Evolutionary conservation across 2,113 vertebrate genomes (phyloP).

Genomic region (Petrocephalus microphthalmus): DNA sequence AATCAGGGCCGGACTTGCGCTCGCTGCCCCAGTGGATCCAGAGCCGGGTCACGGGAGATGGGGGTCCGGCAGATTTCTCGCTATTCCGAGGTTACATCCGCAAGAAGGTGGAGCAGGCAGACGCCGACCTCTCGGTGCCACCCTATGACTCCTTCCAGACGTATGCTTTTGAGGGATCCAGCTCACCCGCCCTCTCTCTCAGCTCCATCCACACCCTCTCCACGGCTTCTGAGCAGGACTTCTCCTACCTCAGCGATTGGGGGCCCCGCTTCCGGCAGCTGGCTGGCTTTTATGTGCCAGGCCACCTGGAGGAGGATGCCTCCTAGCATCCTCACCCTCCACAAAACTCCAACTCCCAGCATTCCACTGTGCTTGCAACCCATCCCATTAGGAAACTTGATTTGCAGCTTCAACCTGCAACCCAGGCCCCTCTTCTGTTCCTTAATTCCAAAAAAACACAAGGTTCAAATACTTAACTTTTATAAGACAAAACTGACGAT

Average conservation of each 20-base stretch:
- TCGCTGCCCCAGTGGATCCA: constrained; percentile 80
- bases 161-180: constrained; percentile 89
- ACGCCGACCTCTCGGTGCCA: constrained; percentile 85
- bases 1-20: constrained; percentile 71
- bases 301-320: constrained; percentile 67
- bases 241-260: constrained; percentile 89
- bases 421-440: background rate
- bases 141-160: constrained; percentile 99
- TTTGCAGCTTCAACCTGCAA: background rate
- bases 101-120: constrained; percentile 91
- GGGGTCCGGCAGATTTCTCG: constrained; percentile 76
- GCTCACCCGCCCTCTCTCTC: constrained; percentile 81
- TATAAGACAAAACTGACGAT: background rate
- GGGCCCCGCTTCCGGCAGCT: constrained; percentile 90
- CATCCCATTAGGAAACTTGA: constrained; percentile 9
- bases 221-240: constrained; percentile 89
- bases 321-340: constrained; percentile 67
- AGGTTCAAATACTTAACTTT: background rate
- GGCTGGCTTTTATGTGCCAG: constrained; percentile 81
- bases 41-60: constrained; percentile 42
- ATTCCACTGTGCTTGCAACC: constrained; percentile 12
- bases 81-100: constrained; percentile 92
- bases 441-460: background rate
- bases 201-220: constrained; percentile 93
- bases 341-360: constrained; percentile 18